phyloP scores from a whole-genome alignment of 1,140 invertebrate genomes.

The Helicoverpa zea region DNA sequence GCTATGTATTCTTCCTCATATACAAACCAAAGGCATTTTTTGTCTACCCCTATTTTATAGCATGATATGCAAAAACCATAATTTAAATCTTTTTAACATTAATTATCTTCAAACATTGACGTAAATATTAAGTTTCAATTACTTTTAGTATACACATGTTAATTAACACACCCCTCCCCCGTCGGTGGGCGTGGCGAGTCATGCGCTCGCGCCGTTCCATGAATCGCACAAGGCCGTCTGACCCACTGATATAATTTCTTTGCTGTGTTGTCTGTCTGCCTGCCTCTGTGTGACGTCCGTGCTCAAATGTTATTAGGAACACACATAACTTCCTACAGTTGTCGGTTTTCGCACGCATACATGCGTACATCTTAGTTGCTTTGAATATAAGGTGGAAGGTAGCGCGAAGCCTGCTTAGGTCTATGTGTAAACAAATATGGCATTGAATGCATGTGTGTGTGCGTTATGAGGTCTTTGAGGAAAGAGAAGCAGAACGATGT shows the following conservation, averaged over 20 bases:
- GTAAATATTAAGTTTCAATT: slow-evolving; percentile 36
- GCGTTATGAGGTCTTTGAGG: neutral
- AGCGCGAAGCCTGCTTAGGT: neutral
- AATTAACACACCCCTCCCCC: slow-evolving; percentile 42
- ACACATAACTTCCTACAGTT: neutral
- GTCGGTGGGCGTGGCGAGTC: slow-evolving; percentile 62
- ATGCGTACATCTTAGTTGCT: neutral
- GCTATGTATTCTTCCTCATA: too few relatives aligned
- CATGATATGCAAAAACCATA: too few relatives aligned
- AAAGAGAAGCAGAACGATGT: neutral
- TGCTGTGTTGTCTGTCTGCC: slow-evolving; percentile 45
- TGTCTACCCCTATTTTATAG: too few relatives aligned
- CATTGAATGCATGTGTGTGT: neutral
- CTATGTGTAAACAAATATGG: neutral
- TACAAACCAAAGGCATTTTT: too few relatives aligned
- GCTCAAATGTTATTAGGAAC: neutral
- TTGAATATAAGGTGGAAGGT: neutral
- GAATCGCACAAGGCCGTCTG: slow-evolving; percentile 67
- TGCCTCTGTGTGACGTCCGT: slow-evolving; percentile 36
- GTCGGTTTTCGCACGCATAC: neutral
- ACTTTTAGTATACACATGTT: slow-evolving; percentile 43
- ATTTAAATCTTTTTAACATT: slow-evolving; percentile 1
- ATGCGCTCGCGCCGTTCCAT: slow-evolving; percentile 63
- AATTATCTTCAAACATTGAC: slow-evolving; percentile 27
- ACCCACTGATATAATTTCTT: slow-evolving; percentile 61